phyloP scores from a whole-genome alignment of 1,140 invertebrate species.

The Gonioctena quinquepunctata region DNA sequence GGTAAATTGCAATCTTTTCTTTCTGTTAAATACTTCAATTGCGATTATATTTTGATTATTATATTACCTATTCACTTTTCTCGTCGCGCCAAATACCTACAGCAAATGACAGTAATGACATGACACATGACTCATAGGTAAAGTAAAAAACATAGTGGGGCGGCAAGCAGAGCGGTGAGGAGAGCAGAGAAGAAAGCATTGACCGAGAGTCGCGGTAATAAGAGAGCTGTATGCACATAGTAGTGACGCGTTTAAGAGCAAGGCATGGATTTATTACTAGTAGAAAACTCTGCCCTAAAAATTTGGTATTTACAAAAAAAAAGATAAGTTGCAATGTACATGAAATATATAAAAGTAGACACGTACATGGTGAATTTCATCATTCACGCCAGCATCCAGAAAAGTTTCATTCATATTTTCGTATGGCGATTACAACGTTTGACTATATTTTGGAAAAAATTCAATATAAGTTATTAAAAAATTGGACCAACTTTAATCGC shows the following conservation, averaged over 20 bases:
- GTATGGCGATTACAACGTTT: conserved; percentile 2
- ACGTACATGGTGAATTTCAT: not conserved
- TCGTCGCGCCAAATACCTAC: no score
- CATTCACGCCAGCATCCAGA: conserved; percentile 1
- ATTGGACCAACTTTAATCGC: not conserved
- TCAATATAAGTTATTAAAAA: not conserved
- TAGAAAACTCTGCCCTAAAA: not conserved
- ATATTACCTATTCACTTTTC: no score
- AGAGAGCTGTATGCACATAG: not conserved
- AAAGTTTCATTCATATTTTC: conserved; percentile 6
- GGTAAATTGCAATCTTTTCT: no score
- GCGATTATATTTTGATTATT: no score
- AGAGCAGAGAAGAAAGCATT: no score
- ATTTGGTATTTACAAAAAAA: not conserved
- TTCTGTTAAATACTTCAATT: no score
- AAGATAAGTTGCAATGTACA: not conserved
- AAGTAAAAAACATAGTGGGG: no score
- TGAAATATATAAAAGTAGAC: not conserved
- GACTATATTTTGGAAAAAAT: conserved; percentile 16
- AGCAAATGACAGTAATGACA: no score
- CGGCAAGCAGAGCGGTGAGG: no score
- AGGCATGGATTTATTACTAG: not conserved
- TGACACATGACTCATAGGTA: no score
- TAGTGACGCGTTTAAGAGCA: not conserved
- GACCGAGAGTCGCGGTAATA: no score